Percentiles rank a stretch among this genome's conserved stretches.
phyloP scores from a whole-genome alignment of 2,888 invertebrate genomes.

The Suillia variegata region DNA sequence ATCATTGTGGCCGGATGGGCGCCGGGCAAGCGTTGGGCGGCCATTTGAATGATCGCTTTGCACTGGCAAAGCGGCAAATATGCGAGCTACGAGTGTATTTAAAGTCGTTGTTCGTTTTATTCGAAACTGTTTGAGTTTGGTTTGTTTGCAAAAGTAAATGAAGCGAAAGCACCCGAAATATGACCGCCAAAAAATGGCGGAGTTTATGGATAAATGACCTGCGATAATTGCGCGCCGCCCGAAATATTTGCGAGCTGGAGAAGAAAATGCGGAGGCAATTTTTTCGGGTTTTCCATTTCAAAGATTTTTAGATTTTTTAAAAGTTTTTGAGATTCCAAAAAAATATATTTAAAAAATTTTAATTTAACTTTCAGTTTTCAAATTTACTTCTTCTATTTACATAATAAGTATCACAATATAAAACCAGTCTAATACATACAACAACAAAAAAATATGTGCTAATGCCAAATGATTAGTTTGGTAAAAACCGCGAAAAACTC shows the following conservation, averaged over 20 bases:
- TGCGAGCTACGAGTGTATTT: background rate
- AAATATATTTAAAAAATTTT: too few species aligned
- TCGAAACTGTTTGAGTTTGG: background rate
- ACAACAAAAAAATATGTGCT: conserved; percentile 13
- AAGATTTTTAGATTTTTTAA: too few species aligned
- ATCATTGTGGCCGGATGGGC: too few species aligned
- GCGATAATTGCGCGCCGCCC: background rate
- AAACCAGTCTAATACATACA: background rate
- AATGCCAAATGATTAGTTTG: conserved; percentile 19
- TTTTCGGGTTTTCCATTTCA: too few species aligned
- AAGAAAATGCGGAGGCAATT: too few species aligned
- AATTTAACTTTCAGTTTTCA: too few species aligned
- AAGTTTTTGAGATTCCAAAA: too few species aligned
- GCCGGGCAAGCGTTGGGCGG: too few species aligned
- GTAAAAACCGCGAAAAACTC: conserved; percentile 18
- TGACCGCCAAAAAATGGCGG: background rate
- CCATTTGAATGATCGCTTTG: background rate
- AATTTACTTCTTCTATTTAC: too few species aligned
- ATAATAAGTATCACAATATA: too few species aligned
- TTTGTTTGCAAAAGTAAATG: background rate
- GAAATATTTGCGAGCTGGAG: background rate
- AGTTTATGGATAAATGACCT: background rate
- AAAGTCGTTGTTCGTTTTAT: background rate
- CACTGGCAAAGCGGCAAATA: background rate
- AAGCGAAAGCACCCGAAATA: background rate